Conservation (phyloP, 2,113 vertebrate species). For the Tragelaphus buxtoni region DNA sequence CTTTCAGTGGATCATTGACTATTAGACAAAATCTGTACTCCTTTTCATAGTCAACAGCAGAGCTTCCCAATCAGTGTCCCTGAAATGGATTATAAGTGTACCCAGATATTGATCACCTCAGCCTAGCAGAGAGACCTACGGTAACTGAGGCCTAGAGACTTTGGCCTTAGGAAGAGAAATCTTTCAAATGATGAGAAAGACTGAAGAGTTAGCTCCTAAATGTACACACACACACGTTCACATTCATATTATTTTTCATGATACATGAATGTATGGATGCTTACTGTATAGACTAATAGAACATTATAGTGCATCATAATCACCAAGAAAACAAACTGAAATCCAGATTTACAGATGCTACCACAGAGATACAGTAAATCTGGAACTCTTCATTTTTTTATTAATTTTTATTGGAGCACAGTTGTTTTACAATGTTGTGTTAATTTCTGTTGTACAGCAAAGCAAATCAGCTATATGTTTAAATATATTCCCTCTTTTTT, state of each 20-base stretch:
- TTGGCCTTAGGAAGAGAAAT: neutral
- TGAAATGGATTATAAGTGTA: neutral
- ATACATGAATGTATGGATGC: neutral
- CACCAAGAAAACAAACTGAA: slow-evolving; percentile 18
- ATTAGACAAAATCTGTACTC: neutral
- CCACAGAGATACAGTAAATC: neutral
- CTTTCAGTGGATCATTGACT: neutral
- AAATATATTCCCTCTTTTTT: neutral
- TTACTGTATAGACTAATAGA: neutral
- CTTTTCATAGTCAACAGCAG: neutral
- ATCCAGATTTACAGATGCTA: neutral
- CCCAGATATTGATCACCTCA: neutral
- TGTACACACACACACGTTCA: neutral
- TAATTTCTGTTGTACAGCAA: neutral
- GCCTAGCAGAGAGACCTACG: neutral
- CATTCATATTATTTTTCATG: neutral
- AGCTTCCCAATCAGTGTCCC: neutral
- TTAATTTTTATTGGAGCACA: neutral
- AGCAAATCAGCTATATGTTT: neutral
- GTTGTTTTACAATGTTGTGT: neutral
- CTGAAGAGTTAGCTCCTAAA: neutral
- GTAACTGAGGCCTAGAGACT: neutral
- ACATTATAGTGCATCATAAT: neutral
- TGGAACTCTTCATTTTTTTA: neutral
- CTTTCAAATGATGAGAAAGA: neutral